These are phyloP conservation scores for Neodontobutis hainanensis DNA, from an alignment of 2,113 vertebrate species.

Conservation along the genomic window DNA sequence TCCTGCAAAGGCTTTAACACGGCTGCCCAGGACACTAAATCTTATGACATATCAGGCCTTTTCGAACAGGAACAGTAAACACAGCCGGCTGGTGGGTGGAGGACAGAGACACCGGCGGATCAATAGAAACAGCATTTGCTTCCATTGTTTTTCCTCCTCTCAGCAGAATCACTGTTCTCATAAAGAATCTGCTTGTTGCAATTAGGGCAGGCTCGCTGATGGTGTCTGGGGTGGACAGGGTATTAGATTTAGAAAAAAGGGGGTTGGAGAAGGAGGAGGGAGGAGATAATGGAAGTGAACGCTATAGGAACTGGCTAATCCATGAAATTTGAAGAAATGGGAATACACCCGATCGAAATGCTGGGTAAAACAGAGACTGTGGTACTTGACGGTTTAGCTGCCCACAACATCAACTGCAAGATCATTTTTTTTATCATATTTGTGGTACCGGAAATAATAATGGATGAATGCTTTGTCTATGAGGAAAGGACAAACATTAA, in stretches of 20 bases:
- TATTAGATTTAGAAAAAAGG: constrained; percentile 62
- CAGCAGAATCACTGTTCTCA: constrained; percentile 69
- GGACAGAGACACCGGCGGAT: constrained; percentile 60
- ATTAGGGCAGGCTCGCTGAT: constrained; percentile 62
- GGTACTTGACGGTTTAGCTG: too few relatives aligned
- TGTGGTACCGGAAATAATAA: too few relatives aligned
- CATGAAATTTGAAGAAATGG: constrained; percentile 12
- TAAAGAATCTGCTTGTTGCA: constrained; percentile 65
- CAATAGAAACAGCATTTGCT: constrained; percentile 80
- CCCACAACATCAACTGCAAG: too few relatives aligned
- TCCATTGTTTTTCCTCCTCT: constrained; percentile 67
- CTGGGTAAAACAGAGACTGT: not conserved
- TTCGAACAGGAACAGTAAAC: constrained; percentile 58
- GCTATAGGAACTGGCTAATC: constrained; percentile 19
- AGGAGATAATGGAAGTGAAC: constrained; percentile 50
- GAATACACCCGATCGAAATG: not conserved
- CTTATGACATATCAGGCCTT: constrained; percentile 48
- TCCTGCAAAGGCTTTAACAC: constrained; percentile 26
- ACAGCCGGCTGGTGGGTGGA: constrained; percentile 20
- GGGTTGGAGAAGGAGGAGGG: not conserved
- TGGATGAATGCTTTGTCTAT: too few relatives aligned
- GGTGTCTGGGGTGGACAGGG: constrained; percentile 41
- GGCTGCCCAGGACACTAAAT: constrained; percentile 56
- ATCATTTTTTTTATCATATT: too few relatives aligned
- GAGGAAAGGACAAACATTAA: too few relatives aligned